Base-by-base conservation (phyloP, 2,888 invertebrate genomes). In the Ditula angustiorana region DNA sequence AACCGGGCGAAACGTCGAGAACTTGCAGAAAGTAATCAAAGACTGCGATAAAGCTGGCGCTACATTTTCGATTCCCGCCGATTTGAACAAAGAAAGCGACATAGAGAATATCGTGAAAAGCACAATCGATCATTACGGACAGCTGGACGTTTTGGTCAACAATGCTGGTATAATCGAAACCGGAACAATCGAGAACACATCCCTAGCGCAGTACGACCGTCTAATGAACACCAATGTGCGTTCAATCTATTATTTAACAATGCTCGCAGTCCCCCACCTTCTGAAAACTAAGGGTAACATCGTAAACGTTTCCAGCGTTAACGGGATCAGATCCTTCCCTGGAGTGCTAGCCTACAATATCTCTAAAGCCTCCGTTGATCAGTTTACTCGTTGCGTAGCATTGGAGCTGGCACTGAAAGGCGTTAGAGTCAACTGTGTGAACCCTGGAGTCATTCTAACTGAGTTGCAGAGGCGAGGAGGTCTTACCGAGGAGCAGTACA, bases 251-350 rank as follows among this genome's bases (percentile, higher is more conserved):
- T 95, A 97, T 67, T 83, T 99, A 69, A 98, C 97, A 0, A 97
- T 96, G 95, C 83, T 98, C 53, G 97, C 98, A 2, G 96, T 97
- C 0, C 98, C 99, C 0, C 95, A 98, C 87, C 92, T 99, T 19
- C 91, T 97, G 2, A 94, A 95, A 85, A 94, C 95, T 0, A 96
- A 97, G 86, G 98, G 98, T n/a, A 97, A 95, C 72, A 96, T 99
- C 74, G 98, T 99, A 0, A 99, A 99, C 83, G 97, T 99, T 0
- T 99, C 99, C 1, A 98, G 98, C 83, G 98, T 99, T 0, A 97
- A 96, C 78, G 99, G 99, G 2, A 94, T 98, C 23, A 93, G 98
- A 78, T 95, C 99, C 49, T 99, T 99, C 82, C 96, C 98, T 1
- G 96, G 96, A 5, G 96, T 98, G 0, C 86, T 99, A 47, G 96